Evolutionary conservation across 1,140 invertebrate genomes (phyloP), one percentile per base, ranked within the genome.

Genomic region (Aradophagus sp.): DNA sequence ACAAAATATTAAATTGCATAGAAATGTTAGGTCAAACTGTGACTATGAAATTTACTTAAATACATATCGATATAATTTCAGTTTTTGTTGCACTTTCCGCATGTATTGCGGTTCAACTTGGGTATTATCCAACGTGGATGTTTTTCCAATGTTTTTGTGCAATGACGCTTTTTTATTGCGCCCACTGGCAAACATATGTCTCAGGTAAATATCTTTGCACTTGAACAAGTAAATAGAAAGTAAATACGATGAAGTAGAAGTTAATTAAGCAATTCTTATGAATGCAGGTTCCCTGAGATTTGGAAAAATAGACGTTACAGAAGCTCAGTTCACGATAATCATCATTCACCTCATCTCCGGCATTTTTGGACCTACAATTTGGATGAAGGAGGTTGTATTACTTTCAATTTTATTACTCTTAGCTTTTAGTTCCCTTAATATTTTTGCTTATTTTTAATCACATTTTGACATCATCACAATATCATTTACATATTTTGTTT

Each of bases 181-280:
- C 98, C 1, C 98, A 99, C 85, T 99, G 98, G 98, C 97, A 99
- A 83, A 97, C 97, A 0, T 99, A 99, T 87, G 97, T 99, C 14
- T 98, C 94, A 75, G 94, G 95, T 85, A 91, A 82, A 66, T 65
- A n/a, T n/a, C n/a, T n/a, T n/a, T n/a, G n/a, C n/a, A n/a, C n/a
- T n/a, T n/a, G n/a, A n/a, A n/a, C n/a, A n/a, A n/a, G n/a, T n/a
- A n/a, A n/a, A n/a, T n/a, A n/a, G n/a, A n/a, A n/a, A n/a, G n/a
- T n/a, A n/a, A n/a, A n/a, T n/a, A n/a, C n/a, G n/a, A n/a, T n/a
- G n/a, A n/a, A n/a, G n/a, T n/a, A n/a, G n/a, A n/a, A n/a, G n/a
- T n/a, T n/a, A n/a, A n/a, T n/a, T n/a, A n/a, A n/a, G n/a, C n/a
- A n/a, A n/a, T n/a, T n/a, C n/a, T n/a, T n/a, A 52, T 59, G 2